Conservation (phyloP, 2,888 invertebrate species). For the Mongoloraphidia duomilia region DNA sequence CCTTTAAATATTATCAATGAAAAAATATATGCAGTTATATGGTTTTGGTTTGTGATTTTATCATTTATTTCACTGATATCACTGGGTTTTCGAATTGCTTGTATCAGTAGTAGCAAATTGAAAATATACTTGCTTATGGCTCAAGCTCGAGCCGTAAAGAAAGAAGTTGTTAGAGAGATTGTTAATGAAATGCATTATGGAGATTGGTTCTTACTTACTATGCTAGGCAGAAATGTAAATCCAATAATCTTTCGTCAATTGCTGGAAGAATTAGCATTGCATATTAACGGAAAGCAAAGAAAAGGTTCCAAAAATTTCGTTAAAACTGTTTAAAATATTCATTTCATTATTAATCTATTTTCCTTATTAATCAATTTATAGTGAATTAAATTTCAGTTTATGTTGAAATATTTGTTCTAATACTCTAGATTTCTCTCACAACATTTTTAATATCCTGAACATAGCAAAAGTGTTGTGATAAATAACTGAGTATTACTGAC, state of each 20-base stretch:
- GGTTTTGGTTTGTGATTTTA: constrained; percentile 59
- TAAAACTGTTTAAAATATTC: no score
- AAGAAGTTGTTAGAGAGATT: constrained; percentile 35
- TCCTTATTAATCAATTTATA: no score
- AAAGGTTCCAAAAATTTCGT: no score
- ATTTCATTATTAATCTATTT: no score
- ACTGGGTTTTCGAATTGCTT: constrained; percentile 46
- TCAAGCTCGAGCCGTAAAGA: constrained; percentile 39
- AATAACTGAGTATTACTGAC: no score
- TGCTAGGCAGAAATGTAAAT: constrained; percentile 62
- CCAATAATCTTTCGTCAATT: constrained; percentile 51
- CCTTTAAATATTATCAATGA: constrained; percentile 68
- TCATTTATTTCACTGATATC: constrained; percentile 44
- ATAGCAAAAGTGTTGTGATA: no score
- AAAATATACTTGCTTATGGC: constrained; percentile 47
- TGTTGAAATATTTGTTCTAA: no score
- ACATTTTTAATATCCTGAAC: no score
- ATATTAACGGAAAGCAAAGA: background rate
- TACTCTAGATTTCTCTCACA: no score
- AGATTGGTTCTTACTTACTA: constrained; percentile 66
- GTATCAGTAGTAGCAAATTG: constrained; percentile 39
- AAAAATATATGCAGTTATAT: constrained; percentile 59
- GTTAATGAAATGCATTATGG: constrained; percentile 43
- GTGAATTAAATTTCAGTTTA: no score
- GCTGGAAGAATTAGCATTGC: constrained; percentile 33